Evolutionary conservation across 2,113 vertebrate genomes (phyloP).

Genomic region (Passer domesticus): DNA sequence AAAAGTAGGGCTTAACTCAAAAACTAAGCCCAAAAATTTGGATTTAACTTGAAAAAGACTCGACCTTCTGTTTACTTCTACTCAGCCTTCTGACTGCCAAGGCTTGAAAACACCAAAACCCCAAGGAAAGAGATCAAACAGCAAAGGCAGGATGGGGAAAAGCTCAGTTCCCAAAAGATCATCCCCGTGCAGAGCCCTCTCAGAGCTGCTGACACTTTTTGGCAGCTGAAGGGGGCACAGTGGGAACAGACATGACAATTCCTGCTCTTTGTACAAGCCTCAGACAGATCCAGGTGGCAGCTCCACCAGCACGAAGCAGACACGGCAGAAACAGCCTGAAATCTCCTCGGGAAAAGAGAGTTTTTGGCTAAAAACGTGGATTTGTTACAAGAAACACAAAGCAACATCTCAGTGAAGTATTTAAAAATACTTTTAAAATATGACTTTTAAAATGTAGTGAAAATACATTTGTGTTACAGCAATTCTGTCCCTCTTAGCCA

Average conservation of each 20-base stretch:
- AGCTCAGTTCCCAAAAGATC: neutral
- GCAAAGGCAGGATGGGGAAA: neutral
- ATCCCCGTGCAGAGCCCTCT: neutral
- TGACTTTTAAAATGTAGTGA: fast-evolving
- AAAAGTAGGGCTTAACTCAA: neutral
- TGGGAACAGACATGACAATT: neutral
- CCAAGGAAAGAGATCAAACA: neutral
- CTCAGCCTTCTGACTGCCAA: neutral
- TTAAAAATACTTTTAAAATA: neutral
- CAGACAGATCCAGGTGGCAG: neutral
- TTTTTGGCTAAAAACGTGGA: fast-evolving
- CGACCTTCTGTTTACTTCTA: neutral
- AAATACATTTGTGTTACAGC: neutral
- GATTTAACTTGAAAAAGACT: neutral
- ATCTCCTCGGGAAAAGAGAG: neutral
- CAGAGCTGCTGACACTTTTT: neutral
- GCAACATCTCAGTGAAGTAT: neutral
- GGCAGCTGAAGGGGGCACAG: neutral
- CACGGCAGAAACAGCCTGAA: neutral
- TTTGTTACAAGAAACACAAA: neutral
- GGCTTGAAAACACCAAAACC: neutral
- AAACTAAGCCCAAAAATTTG: neutral
- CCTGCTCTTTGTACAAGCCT: neutral
- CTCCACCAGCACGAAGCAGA: neutral
- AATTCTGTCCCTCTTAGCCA: neutral